These are phyloP conservation scores for Epinephelus fuscoguttatus DNA, from an alignment of 2,113 vertebrate genomes.

Conservation along the genomic window DNA sequence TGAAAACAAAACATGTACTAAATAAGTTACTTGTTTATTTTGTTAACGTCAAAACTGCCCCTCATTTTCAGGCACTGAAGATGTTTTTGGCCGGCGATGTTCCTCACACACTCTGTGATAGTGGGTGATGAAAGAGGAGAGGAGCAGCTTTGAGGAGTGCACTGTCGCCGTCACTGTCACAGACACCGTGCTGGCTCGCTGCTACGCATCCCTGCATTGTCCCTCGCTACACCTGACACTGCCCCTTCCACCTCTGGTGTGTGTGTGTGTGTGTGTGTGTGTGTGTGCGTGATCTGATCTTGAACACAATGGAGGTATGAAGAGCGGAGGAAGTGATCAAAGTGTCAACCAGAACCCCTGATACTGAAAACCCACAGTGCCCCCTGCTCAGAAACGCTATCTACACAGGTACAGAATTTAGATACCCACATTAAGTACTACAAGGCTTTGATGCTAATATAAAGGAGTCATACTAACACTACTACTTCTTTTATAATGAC, in stretches of 20 bases:
- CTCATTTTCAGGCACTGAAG: not conserved
- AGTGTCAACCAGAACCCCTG: conserved; percentile 56
- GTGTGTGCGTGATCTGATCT: conserved; percentile 63
- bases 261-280: conserved; percentile 26
- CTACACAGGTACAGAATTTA: conserved; percentile 44
- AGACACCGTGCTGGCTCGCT: conserved; percentile 59
- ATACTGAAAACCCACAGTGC: conserved; percentile 52
- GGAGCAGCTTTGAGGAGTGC: conserved; percentile 50
- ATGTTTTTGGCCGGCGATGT: conserved; percentile 7
- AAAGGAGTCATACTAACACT: conserved; percentile 15
- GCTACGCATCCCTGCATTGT: conserved; percentile 66
- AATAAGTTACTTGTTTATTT: not conserved
- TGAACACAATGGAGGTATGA: conserved; percentile 59
- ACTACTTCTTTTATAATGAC: not conserved
- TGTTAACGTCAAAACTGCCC: not conserved
- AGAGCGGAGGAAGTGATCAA: conserved; percentile 70
- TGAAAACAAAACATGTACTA: not conserved
- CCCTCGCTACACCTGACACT: conserved; percentile 75
- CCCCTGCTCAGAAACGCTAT: conserved; percentile 49
- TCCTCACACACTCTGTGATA: conserved; percentile 14
- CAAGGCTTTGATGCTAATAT: conserved; percentile 59
- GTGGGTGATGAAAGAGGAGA: conserved; percentile 51
- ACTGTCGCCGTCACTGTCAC: conserved; percentile 59
- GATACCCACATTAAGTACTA: conserved; percentile 8
- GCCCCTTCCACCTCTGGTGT: conserved; percentile 46